phyloP scores from a whole-genome alignment of 2,113 vertebrate genomes.

The Seriola aureovittata region DNA sequence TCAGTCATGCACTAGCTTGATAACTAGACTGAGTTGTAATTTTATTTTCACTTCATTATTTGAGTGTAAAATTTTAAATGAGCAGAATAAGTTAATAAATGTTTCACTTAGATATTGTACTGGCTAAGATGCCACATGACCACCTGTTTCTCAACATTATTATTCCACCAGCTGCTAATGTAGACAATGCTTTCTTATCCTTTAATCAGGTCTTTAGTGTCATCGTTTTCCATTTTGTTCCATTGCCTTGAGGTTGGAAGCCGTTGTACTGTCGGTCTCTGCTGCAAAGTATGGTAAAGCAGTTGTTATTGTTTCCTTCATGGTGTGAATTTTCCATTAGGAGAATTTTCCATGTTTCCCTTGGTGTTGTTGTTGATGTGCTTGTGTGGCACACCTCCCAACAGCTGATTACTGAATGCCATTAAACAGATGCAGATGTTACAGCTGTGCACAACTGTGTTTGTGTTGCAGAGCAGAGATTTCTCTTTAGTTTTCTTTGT shows the following conservation, averaged over 20 bases:
- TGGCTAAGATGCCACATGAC: neutral
- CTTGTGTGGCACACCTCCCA: constrained; percentile 48
- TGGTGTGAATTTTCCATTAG: constrained; percentile 74
- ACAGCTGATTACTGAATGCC: constrained; percentile 62
- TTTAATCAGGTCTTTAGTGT: neutral
- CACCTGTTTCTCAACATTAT: neutral
- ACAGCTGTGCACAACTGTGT: constrained; percentile 45
- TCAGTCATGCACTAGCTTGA: neutral
- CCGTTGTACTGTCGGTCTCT: constrained; percentile 34
- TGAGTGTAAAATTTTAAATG: neutral
- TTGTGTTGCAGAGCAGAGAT: constrained; percentile 19
- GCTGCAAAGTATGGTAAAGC: constrained; percentile 19
- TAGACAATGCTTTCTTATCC: neutral
- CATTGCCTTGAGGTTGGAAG: constrained; percentile 28
- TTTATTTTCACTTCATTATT: neutral
- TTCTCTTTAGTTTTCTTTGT: neutral
- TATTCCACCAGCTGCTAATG: constrained; percentile 1
- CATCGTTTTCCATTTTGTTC: constrained; percentile 28
- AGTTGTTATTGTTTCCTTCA: constrained; percentile 52
- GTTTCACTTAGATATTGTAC: neutral
- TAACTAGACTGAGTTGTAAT: neutral
- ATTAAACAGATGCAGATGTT: constrained; percentile 73
- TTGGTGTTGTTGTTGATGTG: constrained; percentile 61
- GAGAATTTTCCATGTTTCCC: constrained; percentile 78
- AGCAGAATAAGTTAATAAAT: neutral